Evolutionary conservation across 2,888 invertebrate genomes (phyloP).

Genomic region (Muschampia plurimacula): DNA sequence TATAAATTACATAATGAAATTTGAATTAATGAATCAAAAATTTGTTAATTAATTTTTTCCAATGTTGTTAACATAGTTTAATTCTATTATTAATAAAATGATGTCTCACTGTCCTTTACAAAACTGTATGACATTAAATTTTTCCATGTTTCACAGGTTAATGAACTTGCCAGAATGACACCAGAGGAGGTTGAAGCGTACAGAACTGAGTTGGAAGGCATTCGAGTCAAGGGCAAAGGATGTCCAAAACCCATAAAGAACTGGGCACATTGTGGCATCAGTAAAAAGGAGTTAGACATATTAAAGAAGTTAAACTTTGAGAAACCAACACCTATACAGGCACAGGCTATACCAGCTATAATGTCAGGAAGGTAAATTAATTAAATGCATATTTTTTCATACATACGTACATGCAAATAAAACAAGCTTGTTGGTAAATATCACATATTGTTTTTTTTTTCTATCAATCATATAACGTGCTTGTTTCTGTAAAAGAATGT

Average conservation of each 20-base stretch:
- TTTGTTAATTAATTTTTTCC: no score
- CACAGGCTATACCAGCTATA: conserved; percentile 98
- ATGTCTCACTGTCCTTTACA: no score
- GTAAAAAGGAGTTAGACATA: conserved; percentile 97
- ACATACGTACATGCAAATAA: no score
- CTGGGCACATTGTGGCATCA: conserved; percentile 99
- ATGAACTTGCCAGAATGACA: conserved; percentile 97
- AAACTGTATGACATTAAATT: not conserved
- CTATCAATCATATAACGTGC: no score
- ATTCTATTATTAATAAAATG: no score
- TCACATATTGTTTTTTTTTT: no score
- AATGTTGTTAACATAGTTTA: no score
- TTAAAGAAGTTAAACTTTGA: conserved; percentile 96
- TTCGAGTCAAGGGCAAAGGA: conserved; percentile 97
- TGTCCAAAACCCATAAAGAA: conserved; percentile 98
- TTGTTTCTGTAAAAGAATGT: no score
- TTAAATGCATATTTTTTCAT: no score
- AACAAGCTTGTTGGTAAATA: no score
- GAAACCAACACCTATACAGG: conserved; percentile 99
- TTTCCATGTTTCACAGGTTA: conserved; percentile 86
- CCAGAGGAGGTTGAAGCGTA: conserved; percentile 94
- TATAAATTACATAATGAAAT: no score
- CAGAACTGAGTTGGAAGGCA: conserved; percentile 96
- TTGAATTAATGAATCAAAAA: no score
- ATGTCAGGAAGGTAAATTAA: conserved; percentile 93